A percentile compares a stretch with the other conserved stretches of the same genome.
phyloP scores from a whole-genome alignment of 2,888 invertebrate species.

The Dryocosmus kuriphilus region DNA sequence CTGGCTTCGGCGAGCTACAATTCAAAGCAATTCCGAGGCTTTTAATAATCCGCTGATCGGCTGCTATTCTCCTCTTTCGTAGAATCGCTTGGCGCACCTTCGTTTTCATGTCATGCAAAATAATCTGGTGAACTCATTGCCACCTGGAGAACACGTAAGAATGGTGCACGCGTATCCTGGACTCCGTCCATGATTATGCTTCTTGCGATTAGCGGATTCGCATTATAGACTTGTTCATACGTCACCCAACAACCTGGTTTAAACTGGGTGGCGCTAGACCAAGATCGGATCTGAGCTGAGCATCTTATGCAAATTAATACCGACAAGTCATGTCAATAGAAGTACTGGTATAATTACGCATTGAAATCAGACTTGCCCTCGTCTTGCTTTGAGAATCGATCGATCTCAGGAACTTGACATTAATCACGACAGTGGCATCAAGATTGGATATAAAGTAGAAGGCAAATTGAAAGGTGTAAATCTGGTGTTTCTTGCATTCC shows the following conservation, averaged over 20 bases:
- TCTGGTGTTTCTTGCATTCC: not conserved
- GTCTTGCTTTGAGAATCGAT: constrained; percentile 34
- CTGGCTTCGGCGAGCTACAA: not conserved
- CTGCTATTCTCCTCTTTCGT: constrained; percentile 10
- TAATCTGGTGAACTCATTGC: constrained; percentile 34
- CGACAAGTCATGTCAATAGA: not conserved
- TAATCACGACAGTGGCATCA: constrained; percentile 22
- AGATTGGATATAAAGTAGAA: not conserved
- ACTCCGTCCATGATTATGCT: not conserved
- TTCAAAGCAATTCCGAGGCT: constrained; percentile 3
- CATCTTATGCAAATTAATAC: constrained; percentile 18
- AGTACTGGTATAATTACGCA: constrained; percentile 6
- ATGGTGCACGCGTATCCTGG: constrained; percentile 18
- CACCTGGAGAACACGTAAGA: constrained; percentile 21
- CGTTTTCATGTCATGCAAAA: constrained; percentile 17
- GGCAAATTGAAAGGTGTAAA: not conserved
- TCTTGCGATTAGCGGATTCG: constrained; percentile 15
- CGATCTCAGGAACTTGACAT: constrained; percentile 19
- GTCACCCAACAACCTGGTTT: constrained; percentile 11
- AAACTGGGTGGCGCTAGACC: constrained; percentile 2
- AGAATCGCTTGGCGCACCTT: constrained; percentile 14
- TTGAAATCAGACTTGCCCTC: constrained; percentile 22
- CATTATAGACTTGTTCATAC: not conserved
- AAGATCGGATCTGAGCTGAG: constrained; percentile 2
- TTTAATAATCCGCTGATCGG: constrained; percentile 9